phyloP scores from a whole-genome alignment of 2,113 vertebrate genomes.

The Tychaedon coryphoeus region DNA sequence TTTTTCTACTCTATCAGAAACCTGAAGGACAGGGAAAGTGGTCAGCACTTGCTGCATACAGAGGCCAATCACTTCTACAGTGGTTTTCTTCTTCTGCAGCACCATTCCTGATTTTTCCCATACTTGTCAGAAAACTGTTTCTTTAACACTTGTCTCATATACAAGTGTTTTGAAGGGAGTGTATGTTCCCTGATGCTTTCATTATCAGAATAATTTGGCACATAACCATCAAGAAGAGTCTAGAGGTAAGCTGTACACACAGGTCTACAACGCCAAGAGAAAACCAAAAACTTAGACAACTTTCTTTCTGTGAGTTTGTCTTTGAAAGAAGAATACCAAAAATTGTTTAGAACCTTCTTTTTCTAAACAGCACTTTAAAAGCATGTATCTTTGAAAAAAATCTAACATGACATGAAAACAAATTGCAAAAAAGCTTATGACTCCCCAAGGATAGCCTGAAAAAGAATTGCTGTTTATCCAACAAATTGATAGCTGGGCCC shows the following conservation, averaged over 20 bases:
- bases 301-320: background rate
- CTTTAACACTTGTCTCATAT: background rate
- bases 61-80: background rate
- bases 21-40: background rate
- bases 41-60: background rate
- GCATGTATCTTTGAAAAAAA: background rate
- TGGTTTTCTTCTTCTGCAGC: background rate
- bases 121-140: background rate
- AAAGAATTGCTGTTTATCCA: background rate
- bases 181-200: background rate
- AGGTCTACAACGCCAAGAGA: background rate
- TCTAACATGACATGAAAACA: background rate
- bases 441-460: background rate
- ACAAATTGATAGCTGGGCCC: background rate
- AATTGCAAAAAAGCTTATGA: background rate
- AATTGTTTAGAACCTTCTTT: background rate
- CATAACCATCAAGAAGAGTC: background rate
- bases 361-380: background rate
- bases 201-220: background rate
- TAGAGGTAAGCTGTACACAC: background rate
- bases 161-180: background rate
- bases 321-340: background rate
- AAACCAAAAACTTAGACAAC: background rate
- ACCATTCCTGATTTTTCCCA: background rate
- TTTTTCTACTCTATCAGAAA: background rate